Conservation (phyloP, 2,888 invertebrate species). For the Hypsopygia costalis region DNA sequence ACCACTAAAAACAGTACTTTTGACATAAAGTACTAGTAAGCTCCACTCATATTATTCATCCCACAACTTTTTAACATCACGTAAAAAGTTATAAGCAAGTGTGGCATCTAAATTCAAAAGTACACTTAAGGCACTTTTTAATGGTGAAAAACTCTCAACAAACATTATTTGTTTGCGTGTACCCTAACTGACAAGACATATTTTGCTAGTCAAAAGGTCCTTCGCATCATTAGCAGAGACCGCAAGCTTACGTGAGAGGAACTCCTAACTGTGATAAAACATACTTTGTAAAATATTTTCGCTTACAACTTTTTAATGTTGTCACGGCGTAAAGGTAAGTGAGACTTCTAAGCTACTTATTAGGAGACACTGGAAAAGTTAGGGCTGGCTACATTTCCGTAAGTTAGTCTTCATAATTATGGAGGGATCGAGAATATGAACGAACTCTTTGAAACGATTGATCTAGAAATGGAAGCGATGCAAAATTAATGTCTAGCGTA, state of each 20-base stretch:
- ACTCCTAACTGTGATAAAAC: conserved; percentile 61
- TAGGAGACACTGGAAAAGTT: conserved; percentile 21
- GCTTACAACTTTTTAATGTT: conserved; percentile 68
- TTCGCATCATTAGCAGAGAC: conserved; percentile 59
- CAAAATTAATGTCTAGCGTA: too few species aligned
- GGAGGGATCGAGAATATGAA: too few species aligned
- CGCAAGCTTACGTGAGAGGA: conserved; percentile 57
- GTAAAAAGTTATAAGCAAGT: not conserved
- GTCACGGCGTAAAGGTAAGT: conserved; percentile 47
- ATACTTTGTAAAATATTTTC: conserved; percentile 57
- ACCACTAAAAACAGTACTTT: too few species aligned
- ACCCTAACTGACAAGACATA: conserved; percentile 2
- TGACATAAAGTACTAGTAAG: too few species aligned
- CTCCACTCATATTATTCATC: too few species aligned
- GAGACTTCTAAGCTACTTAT: conserved; percentile 57
- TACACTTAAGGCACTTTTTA: not conserved
- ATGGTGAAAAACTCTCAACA: not conserved
- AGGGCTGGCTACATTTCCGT: not conserved
- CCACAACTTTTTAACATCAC: too few species aligned
- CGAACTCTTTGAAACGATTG: too few species aligned
- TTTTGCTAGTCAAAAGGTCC: conserved; percentile 27
- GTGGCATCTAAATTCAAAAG: not conserved
- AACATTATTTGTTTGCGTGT: not conserved
- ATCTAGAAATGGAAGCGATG: too few species aligned
- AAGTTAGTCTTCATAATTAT: too few species aligned